phyloP scores from a whole-genome alignment of 2,888 invertebrate genomes.

The Coelopa pilipes region DNA sequence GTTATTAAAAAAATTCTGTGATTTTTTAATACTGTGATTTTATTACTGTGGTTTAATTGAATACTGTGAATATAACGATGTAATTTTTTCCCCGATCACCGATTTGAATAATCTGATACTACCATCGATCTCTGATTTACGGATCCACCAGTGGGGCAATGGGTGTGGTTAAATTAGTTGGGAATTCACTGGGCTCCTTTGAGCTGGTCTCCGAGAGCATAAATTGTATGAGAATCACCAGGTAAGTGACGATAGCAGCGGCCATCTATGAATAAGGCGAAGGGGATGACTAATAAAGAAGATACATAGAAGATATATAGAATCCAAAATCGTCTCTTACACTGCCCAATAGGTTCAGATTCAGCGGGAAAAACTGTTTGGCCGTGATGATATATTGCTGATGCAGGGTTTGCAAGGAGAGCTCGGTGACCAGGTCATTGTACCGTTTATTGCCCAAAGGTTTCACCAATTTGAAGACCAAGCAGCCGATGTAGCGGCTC shows the following conservation, averaged over 20 bases:
- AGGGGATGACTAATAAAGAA: not conserved
- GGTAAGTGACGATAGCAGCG: conserved; percentile 60
- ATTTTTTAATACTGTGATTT: too few species aligned
- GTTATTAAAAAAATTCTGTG: too few species aligned
- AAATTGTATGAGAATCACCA: conserved; percentile 64
- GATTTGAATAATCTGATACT: too few species aligned
- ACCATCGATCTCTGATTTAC: too few species aligned
- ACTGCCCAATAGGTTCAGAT: conserved; percentile 61
- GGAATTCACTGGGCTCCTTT: not conserved
- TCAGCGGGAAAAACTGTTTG: conserved; percentile 63
- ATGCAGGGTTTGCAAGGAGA: conserved; percentile 62
- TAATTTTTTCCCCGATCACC: too few species aligned
- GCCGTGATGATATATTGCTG: conserved; percentile 63
- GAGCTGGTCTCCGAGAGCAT: conserved; percentile 57
- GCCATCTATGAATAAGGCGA: conserved; percentile 58
- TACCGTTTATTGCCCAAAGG: conserved; percentile 60
- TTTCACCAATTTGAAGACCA: conserved; percentile 61
- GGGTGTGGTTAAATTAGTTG: too few species aligned
- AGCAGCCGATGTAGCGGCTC: conserved; percentile 63
- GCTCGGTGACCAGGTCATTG: conserved; percentile 63
- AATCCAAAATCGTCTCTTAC: conserved; percentile 49
- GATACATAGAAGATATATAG: not conserved
- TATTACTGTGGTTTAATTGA: too few species aligned
- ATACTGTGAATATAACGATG: too few species aligned
- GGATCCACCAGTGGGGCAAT: too few species aligned